phyloP scores from a whole-genome alignment of 2,888 invertebrate species.

The Lycocerus yunnanus region DNA sequence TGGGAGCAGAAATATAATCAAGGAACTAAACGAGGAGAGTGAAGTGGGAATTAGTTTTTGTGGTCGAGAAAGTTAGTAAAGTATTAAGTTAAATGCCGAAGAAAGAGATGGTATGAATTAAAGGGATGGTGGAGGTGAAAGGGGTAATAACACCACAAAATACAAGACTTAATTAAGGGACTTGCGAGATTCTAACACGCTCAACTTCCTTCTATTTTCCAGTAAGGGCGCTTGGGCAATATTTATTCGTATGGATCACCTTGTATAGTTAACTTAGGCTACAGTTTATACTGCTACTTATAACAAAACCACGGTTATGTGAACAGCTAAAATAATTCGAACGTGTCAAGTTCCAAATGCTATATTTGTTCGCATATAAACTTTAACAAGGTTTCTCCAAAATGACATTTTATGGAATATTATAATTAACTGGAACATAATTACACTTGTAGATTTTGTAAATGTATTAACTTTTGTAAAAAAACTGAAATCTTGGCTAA shows the following conservation, averaged over 20 bases:
- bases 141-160: constrained; percentile 35
- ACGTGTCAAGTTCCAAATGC: neutral
- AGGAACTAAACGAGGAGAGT: neutral
- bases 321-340: neutral
- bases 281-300: constrained; percentile 15
- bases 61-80: constrained; percentile 18
- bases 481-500: too few relatives aligned
- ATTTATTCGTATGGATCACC: constrained; percentile 22
- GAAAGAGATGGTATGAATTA: constrained; percentile 13
- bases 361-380: neutral
- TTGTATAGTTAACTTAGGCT: constrained; percentile 13
- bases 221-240: constrained; percentile 21
- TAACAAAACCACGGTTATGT: constrained; percentile 1
- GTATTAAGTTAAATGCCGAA: constrained; percentile 7
- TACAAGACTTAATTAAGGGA: constrained; percentile 36
- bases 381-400: neutral
- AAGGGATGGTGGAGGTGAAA: constrained; percentile 33
- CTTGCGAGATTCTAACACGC: constrained; percentile 28
- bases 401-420: neutral
- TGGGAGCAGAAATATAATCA: neutral
- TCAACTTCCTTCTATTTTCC: constrained; percentile 13
- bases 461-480: neutral
- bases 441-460: neutral
- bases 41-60: constrained; percentile 15
- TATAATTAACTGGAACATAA: neutral